Evolutionary conservation across 92 coral and sea anemone genomes (phyloP), one percentile per base, ranked within the genome.

Genomic region (Micromussa lordhowensis): DNA sequence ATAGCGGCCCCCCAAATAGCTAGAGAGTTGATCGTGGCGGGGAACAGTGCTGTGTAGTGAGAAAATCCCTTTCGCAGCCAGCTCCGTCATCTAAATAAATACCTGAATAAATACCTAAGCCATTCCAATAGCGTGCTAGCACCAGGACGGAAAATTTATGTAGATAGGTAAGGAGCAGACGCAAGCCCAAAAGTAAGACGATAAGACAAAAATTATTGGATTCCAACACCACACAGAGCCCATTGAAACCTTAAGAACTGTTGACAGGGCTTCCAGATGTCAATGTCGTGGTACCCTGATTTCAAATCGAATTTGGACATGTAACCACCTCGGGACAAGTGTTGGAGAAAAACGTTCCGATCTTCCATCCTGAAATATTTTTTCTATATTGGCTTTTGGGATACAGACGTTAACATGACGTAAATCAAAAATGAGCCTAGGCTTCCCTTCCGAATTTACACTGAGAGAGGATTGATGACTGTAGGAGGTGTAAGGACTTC

Each of bases 351-450:
- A 54, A 57, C 63, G 61, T 86, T 85, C 90, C 90, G 79, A 79
- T 90, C 92, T 36, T 90, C 92, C 86, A 85, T 78, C 21, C 81
- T 51, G 44, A 90, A 90, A 54, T n/a, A n/a, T n/a, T n/a, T n/a
- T n/a, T n/a, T n/a, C n/a, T n/a, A n/a, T n/a, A n/a, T 86, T 90
- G 38, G 86, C 54, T 57, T 85, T 79, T 28, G 90, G 81, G 51
- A 85, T 71, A 78, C 44, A 30, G 30, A 51, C 48, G 75, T 90
- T 90, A 61, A 90, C 87, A 79, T 90, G 93, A 11, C 87, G 84
- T 5, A 86, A 49, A 78, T 90, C 86, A 24, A 90, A 87, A 48
- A 90, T 79, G 32, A 85, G 72, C 35, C 87, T 79, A 22, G 81
- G 73, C 48, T 79, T 75, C 44, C 81, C 81, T 32, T 82, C 81